phyloP scores from a whole-genome alignment of 2,113 vertebrate species.

The Tetrao urogallus region DNA sequence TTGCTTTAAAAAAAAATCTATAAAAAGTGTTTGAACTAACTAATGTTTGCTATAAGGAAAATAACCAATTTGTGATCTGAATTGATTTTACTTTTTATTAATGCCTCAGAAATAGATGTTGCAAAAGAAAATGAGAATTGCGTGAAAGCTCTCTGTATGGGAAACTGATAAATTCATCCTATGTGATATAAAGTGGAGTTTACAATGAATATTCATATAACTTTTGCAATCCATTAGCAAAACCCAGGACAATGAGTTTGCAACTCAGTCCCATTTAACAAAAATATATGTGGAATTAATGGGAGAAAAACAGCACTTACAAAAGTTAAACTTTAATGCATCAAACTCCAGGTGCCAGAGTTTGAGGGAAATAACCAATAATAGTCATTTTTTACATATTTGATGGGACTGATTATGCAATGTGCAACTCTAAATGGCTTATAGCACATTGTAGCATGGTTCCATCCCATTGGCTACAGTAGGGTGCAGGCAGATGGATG shows the following conservation, averaged over 20 bases:
- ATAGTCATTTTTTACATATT: slow-evolving; percentile 90
- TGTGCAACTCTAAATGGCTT: slow-evolving; percentile 90
- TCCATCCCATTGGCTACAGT: slow-evolving; percentile 92
- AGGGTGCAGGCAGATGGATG: slow-evolving; percentile 96
- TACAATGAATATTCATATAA: slow-evolving; percentile 81
- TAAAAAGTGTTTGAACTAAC: slow-evolving; percentile 60
- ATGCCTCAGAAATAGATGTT: slow-evolving; percentile 53
- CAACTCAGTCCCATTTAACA: slow-evolving; percentile 70
- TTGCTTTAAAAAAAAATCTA: slow-evolving; percentile 52
- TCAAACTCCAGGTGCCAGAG: slow-evolving; percentile 86
- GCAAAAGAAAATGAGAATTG: slow-evolving; percentile 73
- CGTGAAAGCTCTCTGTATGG: slow-evolving; percentile 31
- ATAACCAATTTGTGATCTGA: slow-evolving; percentile 54
- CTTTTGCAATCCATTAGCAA: slow-evolving; percentile 71
- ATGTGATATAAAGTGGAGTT: slow-evolving; percentile 69
- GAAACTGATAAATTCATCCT: slow-evolving; percentile 74
- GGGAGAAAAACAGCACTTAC: slow-evolving; percentile 69
- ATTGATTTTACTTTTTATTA: slow-evolving; percentile 69
- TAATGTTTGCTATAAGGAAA: slow-evolving; percentile 68
- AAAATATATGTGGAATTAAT: slow-evolving; percentile 77
- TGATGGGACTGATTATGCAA: slow-evolving; percentile 91
- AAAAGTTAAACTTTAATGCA: slow-evolving; percentile 84
- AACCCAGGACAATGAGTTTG: slow-evolving; percentile 75
- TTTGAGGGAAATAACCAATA: slow-evolving; percentile 87
- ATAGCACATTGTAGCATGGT: slow-evolving; percentile 90